A percentile compares a stretch with the other conserved stretches of the same genome.
phyloP scores from a whole-genome alignment of 2,113 vertebrate species.

The Embiotoca jacksoni region DNA sequence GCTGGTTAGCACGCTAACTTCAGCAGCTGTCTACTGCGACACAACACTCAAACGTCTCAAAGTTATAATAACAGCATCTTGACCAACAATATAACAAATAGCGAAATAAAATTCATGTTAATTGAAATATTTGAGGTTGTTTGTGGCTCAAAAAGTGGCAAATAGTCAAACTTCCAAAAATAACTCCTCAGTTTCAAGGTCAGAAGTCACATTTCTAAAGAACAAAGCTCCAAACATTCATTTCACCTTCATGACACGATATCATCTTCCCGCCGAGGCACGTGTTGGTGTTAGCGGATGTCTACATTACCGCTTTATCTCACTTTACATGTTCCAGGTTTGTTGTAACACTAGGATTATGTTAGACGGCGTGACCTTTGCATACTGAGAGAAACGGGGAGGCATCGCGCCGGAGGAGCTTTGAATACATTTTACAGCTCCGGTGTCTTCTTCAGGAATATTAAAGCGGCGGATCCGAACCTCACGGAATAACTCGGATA shows the following conservation, averaged over 20 bases:
- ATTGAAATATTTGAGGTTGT: no score
- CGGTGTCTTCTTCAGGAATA: constrained; percentile 21
- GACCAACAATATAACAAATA: no score
- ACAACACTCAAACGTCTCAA: no score
- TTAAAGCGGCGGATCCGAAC: constrained; percentile 19
- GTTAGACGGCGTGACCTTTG: constrained; percentile 46
- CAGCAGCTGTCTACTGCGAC: no score
- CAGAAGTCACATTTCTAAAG: neutral
- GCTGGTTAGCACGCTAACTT: no score
- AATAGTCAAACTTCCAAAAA: no score
- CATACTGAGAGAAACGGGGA: constrained; percentile 18
- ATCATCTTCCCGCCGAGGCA: constrained; percentile 20
- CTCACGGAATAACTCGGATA: neutral
- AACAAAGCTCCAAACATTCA: constrained; percentile 6
- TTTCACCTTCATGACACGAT: constrained; percentile 31
- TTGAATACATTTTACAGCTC: constrained; percentile 39
- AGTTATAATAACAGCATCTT: no score
- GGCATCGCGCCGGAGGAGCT: constrained; percentile 11
- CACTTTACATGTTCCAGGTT: constrained; percentile 44
- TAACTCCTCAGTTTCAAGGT: neutral
- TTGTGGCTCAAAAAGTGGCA: no score
- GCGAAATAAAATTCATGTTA: no score
- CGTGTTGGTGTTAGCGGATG: constrained; percentile 10
- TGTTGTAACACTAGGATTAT: constrained; percentile 34
- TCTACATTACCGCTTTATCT: constrained; percentile 35